Evolutionary conservation across 1,140 invertebrate species (phyloP), one percentile per base, ranked within the genome.

Genomic region (Drosophila arawakana): DNA sequence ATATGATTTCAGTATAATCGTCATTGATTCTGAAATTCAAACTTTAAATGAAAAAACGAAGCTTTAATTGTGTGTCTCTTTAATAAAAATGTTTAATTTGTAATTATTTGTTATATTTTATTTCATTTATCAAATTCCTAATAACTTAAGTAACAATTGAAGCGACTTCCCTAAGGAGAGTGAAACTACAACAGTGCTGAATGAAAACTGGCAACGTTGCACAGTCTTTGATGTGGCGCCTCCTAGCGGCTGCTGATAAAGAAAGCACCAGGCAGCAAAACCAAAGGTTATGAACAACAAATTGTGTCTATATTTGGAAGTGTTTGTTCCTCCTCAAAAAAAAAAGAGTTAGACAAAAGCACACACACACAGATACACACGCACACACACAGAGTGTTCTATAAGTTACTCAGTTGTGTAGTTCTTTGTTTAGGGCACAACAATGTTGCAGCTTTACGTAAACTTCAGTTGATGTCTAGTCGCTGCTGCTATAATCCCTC

Each of bases 391-490:
- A 21, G 18, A 21, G 18, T 44, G 21, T 66, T 66, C 50, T 55
- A 46, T 66, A 9, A 35, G 50, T 30, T 30, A 6, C 25, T 30
- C 6, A 30, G 25, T 30, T 6, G 2, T 6, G 3, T 5, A 30
- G 25, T 34, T 37, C 44, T 68, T 59, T 30, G 50, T 65, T 34
- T 34, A 4, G 0, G 5, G 18, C 13, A 15, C 15, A 13, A 59
- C 35, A 25, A 39, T 39, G 47, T 44, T n/a, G 21, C 55, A 81
- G 73, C 61, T 81, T 66, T n/a, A 54, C 39, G 60, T 71, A 63
- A 83, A 72, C 66, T 71, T 67, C 61, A 75, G 67, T 79, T 68
- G 50, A 43, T 47, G 58, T 82, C 67, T 83, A 61, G 66, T 63
- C 60, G 35, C 55, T 39, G 41, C 15, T 30, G 18, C 49, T 52